Conservation (phyloP, 2,113 vertebrate species). For the Ammospiza nelsoni region DNA sequence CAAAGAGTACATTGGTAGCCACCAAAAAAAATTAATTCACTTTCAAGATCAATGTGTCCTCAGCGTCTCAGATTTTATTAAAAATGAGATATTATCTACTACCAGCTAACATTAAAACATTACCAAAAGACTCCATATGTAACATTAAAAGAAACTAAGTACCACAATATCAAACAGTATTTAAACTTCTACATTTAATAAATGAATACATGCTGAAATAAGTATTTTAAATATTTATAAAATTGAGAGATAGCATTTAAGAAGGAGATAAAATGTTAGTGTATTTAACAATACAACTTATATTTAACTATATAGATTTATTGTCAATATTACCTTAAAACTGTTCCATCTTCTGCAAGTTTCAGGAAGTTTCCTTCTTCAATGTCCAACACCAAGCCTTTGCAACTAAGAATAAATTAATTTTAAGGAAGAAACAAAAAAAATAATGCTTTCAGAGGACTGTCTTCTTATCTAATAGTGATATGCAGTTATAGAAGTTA, state of each 20-base stretch:
- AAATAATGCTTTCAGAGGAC: not conserved
- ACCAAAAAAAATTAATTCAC: not conserved
- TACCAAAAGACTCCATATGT: not conserved
- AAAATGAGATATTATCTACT: not conserved
- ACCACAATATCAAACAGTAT: not conserved
- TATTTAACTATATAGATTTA: not conserved
- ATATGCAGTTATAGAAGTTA: not conserved
- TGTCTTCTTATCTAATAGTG: not conserved
- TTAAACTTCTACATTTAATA: not conserved
- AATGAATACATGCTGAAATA: not conserved
- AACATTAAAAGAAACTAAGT: not conserved
- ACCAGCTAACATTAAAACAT: not conserved
- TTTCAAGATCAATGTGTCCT: not conserved
- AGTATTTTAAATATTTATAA: not conserved
- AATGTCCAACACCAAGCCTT: constrained; percentile 91
- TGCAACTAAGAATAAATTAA: constrained; percentile 79
- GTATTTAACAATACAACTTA: not conserved
- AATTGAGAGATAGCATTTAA: not conserved
- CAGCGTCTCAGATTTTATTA: not conserved
- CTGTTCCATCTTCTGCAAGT: constrained; percentile 89
- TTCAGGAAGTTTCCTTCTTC: constrained; percentile 95
- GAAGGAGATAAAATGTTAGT: not conserved
- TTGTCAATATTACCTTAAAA: constrained; percentile 82
- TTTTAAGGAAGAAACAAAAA: not conserved
- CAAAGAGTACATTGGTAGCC: not conserved